Base-by-base conservation (phyloP, 1,140 invertebrate genomes). In the Halyomorpha halys region DNA sequence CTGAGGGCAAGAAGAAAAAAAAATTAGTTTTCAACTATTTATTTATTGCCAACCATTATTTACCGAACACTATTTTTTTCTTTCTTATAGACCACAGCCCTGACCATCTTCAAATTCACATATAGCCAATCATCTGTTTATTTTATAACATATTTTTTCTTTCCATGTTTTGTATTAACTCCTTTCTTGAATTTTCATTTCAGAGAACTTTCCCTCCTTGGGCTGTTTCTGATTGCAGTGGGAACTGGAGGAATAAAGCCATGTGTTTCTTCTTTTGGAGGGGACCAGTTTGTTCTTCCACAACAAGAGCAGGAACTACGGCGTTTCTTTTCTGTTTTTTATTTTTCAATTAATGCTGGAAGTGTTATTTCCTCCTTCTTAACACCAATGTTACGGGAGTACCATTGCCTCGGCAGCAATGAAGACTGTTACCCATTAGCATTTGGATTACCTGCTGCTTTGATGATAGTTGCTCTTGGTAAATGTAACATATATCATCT, bases 171-270 rank as follows among this genome's bases (percentile, higher is more conserved):
- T 30, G 8, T 30, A 30, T 30, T n/a, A 30, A 30, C 3, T 30
- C 3, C 8, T 39, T 6, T 39, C 34, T 13, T 6, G 11, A 2
- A 13, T 39, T 9, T 39, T 39, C 34, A 39, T 39, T 39, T 27
- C 77, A 89, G 86, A 68, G 77, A 75, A 65, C 81, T 90, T 34
- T 85, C 87, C 2, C 79, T 93, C 8, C 11, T 90, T n/a, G 92
- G 91, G 0, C 75, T 96, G 63, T 69, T 85, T 0, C 75, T 95
- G 15, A 92, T 97, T 68, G 91, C 91, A 3, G 62, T 94, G 14
- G 93, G 94, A 0, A 94, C 92, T 0, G 97, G 94, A 11, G 93
- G 96, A 2, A 98, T 99, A 70, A 99, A 99, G 73, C 94, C 97
- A 0, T 98, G 94, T 73, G 95, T 98, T 0, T 84, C 91, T 0